phyloP scores from a whole-genome alignment of 2,888 invertebrate genomes.

The Eristalis tenax region DNA sequence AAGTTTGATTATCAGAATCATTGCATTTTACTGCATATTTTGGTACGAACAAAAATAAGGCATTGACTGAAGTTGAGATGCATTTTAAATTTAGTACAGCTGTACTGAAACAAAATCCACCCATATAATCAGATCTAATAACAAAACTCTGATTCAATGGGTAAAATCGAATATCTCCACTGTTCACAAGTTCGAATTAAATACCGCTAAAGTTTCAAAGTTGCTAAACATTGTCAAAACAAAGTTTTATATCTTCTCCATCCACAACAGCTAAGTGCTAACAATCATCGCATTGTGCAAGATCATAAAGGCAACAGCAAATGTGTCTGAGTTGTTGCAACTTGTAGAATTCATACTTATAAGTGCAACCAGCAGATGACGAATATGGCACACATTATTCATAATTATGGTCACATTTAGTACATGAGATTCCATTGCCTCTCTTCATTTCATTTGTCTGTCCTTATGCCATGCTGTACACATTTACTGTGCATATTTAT shows the following conservation, averaged over 20 bases:
- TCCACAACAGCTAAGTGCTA: background rate
- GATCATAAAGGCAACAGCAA: background rate
- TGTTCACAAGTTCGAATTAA: no score
- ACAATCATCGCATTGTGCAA: background rate
- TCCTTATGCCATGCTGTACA: background rate
- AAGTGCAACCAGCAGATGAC: slow-evolving; percentile 17
- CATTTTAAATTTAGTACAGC: background rate
- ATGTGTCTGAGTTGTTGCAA: no score
- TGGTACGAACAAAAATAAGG: no score
- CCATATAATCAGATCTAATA: background rate
- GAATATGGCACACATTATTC: slow-evolving; percentile 48
- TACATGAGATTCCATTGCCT: slow-evolving; percentile 37
- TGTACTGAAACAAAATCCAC: background rate
- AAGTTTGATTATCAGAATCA: no score
- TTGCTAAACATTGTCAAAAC: background rate
- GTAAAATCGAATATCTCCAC: no score
- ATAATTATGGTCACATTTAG: slow-evolving; percentile 55
- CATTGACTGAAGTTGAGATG: no score
- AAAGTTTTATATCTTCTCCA: background rate
- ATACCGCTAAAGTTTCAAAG: background rate
- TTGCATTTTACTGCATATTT: no score
- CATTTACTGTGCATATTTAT: slow-evolving; percentile 3
- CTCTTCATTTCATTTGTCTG: background rate
- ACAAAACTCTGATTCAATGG: background rate
- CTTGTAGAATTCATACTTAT: background rate